Evolutionary conservation across 2,113 vertebrate species (phyloP).

Genomic region (Camelus bactrianus): DNA sequence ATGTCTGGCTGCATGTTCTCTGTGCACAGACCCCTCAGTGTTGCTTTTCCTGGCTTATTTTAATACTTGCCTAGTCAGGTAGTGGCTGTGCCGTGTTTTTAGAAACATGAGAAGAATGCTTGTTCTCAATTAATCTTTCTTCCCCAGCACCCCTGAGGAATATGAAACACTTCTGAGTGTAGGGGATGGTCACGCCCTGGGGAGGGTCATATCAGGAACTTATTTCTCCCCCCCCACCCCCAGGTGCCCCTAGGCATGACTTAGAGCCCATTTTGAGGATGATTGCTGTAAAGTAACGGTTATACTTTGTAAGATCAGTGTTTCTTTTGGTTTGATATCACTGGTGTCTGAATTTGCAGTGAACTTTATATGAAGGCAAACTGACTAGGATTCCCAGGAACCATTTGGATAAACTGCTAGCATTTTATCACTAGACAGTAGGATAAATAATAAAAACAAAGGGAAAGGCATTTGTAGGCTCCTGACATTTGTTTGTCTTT

Average conservation of each 20-base stretch:
- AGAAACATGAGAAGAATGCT: neutral
- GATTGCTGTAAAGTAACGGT: neutral
- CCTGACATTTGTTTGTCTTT: neutral
- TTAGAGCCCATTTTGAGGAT: neutral
- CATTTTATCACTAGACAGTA: neutral
- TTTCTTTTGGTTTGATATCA: neutral
- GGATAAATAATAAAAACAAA: neutral
- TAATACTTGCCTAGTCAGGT: neutral
- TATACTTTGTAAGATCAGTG: neutral
- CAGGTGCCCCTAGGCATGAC: neutral
- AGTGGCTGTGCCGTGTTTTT: neutral
- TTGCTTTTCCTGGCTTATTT: slow-evolving; percentile 80
- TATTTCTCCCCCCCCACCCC: neutral
- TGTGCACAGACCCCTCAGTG: neutral
- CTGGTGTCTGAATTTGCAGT: neutral
- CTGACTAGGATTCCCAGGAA: neutral
- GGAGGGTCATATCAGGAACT: neutral
- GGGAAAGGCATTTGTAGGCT: neutral
- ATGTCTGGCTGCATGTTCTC: slow-evolving; percentile 86
- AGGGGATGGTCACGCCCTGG: neutral
- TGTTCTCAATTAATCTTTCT: neutral
- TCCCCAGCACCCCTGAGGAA: neutral
- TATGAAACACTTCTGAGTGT: neutral
- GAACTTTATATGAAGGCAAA: neutral
- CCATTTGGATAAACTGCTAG: neutral